phyloP scores from a whole-genome alignment of 1,140 invertebrate genomes.

The Apis dorsata region DNA sequence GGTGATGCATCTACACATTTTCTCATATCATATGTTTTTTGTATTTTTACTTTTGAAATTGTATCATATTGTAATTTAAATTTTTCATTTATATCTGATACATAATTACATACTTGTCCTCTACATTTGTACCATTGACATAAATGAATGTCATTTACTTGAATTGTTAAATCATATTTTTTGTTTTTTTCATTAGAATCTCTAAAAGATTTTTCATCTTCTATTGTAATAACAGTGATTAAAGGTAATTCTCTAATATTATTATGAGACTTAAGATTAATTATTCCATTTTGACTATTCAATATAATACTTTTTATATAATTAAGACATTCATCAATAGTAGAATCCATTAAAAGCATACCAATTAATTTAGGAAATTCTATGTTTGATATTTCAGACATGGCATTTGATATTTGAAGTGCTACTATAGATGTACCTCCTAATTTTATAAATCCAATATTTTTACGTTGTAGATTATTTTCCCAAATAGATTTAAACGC shows the following conservation, averaged over 20 bases:
- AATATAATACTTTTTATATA: conserved; percentile 54
- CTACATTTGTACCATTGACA: conserved; percentile 76
- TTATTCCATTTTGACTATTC: background rate
- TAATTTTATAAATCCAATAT: conserved; percentile 77
- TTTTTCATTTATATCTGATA: background rate
- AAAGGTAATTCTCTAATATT: background rate
- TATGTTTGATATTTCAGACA: conserved; percentile 63
- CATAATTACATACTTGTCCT: conserved; percentile 55
- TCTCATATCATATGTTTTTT: conserved; percentile 81
- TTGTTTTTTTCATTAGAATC: background rate
- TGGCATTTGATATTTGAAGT: conserved; percentile 75
- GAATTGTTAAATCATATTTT: background rate
- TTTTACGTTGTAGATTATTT: conserved; percentile 60
- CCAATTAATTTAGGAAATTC: conserved; percentile 72
- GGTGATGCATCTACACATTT: conserved; percentile 89
- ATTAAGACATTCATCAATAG: conserved; percentile 54
- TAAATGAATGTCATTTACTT: background rate
- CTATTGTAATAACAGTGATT: background rate
- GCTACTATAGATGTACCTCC: conserved; percentile 80
- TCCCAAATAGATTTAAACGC: conserved; percentile 72
- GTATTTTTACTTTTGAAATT: conserved; percentile 56
- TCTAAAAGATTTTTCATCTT: background rate
- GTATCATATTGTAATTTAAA: conserved; percentile 22
- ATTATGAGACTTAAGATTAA: background rate
- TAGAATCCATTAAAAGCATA: conserved; percentile 71